Percentiles rank a stretch among this genome's conserved stretches.
phyloP scores from a whole-genome alignment of 2,797 vertebrate species.

The Melanotaenia parkinsoni region DNA sequence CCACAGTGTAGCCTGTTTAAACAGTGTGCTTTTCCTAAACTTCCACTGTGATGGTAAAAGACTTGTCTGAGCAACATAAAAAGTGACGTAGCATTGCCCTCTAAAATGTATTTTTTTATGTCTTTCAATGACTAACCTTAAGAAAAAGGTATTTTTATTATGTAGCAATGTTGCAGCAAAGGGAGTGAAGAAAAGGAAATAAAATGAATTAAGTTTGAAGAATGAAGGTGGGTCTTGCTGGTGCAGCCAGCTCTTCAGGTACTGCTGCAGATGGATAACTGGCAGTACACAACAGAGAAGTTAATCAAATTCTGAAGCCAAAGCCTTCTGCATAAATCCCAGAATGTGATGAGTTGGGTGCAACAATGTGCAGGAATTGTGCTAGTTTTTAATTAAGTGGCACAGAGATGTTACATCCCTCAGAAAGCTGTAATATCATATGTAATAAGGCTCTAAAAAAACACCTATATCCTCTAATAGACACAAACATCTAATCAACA shows the following conservation, averaged over 20 bases:
- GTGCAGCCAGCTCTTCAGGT: too few relatives aligned
- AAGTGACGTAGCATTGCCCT: background rate
- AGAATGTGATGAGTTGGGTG: background rate
- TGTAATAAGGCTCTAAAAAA: background rate
- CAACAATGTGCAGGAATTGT: too few relatives aligned
- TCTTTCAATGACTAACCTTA: background rate
- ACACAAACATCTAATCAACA: background rate
- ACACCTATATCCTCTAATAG: background rate
- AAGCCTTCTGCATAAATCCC: too few relatives aligned
- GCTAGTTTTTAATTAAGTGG: background rate
- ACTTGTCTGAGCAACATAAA: background rate
- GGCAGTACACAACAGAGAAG: too few relatives aligned
- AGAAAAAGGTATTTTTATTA: background rate
- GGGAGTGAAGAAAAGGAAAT: background rate
- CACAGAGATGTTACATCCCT: background rate
- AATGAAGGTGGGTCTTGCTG: too few relatives aligned
- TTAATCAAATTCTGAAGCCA: too few relatives aligned
- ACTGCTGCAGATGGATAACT: too few relatives aligned
- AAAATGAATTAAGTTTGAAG: too few relatives aligned
- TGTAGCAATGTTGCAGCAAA: background rate
- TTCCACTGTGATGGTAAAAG: background rate
- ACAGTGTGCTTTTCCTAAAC: background rate
- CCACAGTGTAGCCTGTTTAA: too few relatives aligned
- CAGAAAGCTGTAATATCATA: background rate
- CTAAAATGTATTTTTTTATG: background rate